Evolutionary conservation across 2,113 vertebrate species (phyloP).

Genomic region (Entomyzon cyanotis): DNA sequence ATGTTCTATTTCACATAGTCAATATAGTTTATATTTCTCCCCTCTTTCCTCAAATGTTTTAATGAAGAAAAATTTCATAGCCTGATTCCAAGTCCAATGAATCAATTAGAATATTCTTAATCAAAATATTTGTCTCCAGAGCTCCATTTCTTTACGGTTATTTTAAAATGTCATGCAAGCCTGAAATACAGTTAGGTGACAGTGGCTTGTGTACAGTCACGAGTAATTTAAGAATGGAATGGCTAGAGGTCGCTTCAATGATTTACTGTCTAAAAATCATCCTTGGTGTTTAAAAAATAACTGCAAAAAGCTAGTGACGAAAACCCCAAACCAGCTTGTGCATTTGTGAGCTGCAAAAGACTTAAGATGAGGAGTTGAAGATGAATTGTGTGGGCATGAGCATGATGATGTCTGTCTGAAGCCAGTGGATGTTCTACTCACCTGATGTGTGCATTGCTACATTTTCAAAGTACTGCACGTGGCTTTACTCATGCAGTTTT

Average conservation of each 20-base stretch:
- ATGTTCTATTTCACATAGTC: not conserved
- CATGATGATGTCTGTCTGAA: not conserved
- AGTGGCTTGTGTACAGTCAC: not conserved
- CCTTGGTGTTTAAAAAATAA: not conserved
- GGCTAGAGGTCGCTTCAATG: not conserved
- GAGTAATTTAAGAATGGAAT: not conserved
- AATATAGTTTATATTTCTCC: not conserved
- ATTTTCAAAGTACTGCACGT: not conserved
- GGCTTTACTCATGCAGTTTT: not conserved
- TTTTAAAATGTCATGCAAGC: not conserved
- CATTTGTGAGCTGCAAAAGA: not conserved
- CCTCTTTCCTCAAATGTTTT: not conserved
- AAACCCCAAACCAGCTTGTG: not conserved
- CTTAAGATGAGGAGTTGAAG: not conserved
- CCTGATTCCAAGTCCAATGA: not conserved
- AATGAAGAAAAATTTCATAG: constrained; percentile 9
- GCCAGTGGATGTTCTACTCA: not conserved
- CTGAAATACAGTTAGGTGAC: not conserved
- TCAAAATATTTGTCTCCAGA: constrained; percentile 29
- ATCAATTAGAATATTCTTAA: constrained; percentile 12
- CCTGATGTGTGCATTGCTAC: not conserved
- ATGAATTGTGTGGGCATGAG: not conserved
- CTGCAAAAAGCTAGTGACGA: not conserved
- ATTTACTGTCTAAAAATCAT: constrained; percentile 13
- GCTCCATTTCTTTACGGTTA: not conserved